These are phyloP conservation scores for Myopa testacea DNA, from an alignment of 2,888 invertebrate species.

Conservation along the genomic window DNA sequence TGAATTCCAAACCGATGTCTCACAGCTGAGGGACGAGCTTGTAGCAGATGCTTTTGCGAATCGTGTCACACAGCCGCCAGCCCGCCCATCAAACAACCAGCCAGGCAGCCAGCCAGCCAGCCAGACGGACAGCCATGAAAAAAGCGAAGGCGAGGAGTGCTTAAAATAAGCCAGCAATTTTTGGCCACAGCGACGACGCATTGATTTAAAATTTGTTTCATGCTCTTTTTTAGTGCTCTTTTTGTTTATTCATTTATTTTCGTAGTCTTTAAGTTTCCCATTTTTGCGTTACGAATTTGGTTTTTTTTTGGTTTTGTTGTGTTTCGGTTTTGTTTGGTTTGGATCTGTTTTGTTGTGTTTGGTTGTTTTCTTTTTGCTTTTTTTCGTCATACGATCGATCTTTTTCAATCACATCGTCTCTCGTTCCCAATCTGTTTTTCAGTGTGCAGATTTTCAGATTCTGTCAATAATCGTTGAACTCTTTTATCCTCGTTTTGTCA, in stretches of 20 bases:
- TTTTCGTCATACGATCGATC: too few species aligned
- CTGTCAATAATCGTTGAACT: too few species aligned
- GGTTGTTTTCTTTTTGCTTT: too few species aligned
- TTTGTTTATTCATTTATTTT: not conserved
- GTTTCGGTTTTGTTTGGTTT: too few species aligned
- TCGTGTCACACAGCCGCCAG: not conserved
- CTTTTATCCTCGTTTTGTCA: too few species aligned
- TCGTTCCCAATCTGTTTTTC: too few species aligned
- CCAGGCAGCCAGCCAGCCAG: not conserved
- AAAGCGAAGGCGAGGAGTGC: not conserved
- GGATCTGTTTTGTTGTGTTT: too few species aligned
- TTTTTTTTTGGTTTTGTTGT: too few species aligned
- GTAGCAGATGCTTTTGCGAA: not conserved
- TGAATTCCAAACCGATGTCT: slow-evolving; percentile 4
- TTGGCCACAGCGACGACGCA: too few species aligned
- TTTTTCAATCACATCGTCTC: too few species aligned
- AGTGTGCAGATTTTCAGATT: too few species aligned
- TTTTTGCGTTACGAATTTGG: too few species aligned
- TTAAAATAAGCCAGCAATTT: not conserved
- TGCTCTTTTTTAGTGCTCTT: not conserved
- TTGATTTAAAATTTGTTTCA: not conserved
- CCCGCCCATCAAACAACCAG: not conserved
- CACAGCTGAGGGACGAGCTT: not conserved
- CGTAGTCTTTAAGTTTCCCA: not conserved
- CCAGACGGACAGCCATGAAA: not conserved